Base-by-base conservation (phyloP, 92 coral and sea anemone genomes). In the Umimayanthus chanpuru region DNA sequence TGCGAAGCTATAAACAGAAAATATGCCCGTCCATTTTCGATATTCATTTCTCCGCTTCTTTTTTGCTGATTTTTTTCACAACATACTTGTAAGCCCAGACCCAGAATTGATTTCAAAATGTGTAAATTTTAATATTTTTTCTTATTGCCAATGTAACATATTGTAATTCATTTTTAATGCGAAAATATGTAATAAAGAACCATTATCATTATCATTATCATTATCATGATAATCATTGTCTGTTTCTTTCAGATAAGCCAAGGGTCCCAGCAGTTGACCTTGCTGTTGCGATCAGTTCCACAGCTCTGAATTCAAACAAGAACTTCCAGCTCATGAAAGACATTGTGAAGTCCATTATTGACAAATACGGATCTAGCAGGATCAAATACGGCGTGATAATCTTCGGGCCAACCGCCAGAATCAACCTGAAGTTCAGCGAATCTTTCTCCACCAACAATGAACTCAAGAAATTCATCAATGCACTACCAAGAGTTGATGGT, bases 211-310 rank as follows among this genome's bases (percentile, higher is more conserved):
- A n/a, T n/a, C n/a, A n/a, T n/a, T n/a, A n/a, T n/a, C n/a, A n/a
- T n/a, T n/a, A n/a, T n/a, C n/a, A n/a, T n/a, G n/a, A 30, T 23
- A 76, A 0, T 76, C 39, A 41, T 43, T 47, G 14, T 7, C 50
- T 38, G 16, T 30, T 0, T 50, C 43, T 39, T 82, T 4, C 6
- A 83, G 87, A 83, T 25, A 83, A 49, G 32, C 79, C 66, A 71
- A 47, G 66, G 43, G 70, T 71, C 11, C 41, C 87, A 68, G 43
- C 68, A 70, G 68, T 83, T 39, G 87, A 83, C 67, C 87, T 83
- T 44, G 87, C 78, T 83, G 44, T 83, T 18, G 77, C 67, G 41
- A 83, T 83, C 61, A 83, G 87, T 47, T 71, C 87, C 40, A 83
- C 87, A 14, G 87, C 87, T 68, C 5, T 71, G 77, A 47, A 66